Conservation (phyloP, 1,140 invertebrate species). For the Olivierus martensii region DNA sequence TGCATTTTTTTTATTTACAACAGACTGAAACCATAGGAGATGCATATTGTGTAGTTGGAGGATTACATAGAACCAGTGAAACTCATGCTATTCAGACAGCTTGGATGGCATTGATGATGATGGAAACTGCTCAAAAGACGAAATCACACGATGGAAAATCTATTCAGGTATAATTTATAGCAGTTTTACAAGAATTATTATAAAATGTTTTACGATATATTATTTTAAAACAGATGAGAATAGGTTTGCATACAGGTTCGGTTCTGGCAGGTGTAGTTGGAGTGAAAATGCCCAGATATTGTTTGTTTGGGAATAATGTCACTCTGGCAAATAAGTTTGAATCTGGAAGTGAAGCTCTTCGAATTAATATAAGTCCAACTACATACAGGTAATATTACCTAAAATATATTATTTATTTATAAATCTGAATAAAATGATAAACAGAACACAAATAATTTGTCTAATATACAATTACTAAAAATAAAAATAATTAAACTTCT, state of each 20-base stretch:
- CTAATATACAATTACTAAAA: too few species aligned
- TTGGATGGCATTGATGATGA: slow-evolving; percentile 90
- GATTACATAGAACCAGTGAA: slow-evolving; percentile 53
- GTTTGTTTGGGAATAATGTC: slow-evolving; percentile 81
- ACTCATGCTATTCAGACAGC: slow-evolving; percentile 87
- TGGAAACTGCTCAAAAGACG: slow-evolving; percentile 68
- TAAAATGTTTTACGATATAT: too few species aligned
- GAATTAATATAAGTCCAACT: slow-evolving; percentile 82
- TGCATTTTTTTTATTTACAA: too few species aligned
- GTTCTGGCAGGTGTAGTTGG: slow-evolving; percentile 77
- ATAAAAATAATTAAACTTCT: too few species aligned
- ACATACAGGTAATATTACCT: slow-evolving; percentile 61
- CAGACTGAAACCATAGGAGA: slow-evolving; percentile 80
- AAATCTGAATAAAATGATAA: too few species aligned
- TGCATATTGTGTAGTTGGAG: slow-evolving; percentile 46
- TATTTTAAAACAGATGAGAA: slow-evolving; percentile 59
- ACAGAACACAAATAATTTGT: too few species aligned
- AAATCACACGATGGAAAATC: slow-evolving; percentile 78
- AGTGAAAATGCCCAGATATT: slow-evolving; percentile 51
- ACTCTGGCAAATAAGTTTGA: slow-evolving; percentile 53
- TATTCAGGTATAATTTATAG: slow-evolving; percentile 63
- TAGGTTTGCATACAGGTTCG: slow-evolving; percentile 79
- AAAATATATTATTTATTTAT: too few species aligned
- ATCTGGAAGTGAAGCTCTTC: slow-evolving; percentile 73
- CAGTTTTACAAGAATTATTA: too few species aligned